Evolutionary conservation across 2,888 invertebrate genomes (phyloP), one percentile per base, ranked within the genome.

Genomic region (Lepidocyrtinus sp.): DNA sequence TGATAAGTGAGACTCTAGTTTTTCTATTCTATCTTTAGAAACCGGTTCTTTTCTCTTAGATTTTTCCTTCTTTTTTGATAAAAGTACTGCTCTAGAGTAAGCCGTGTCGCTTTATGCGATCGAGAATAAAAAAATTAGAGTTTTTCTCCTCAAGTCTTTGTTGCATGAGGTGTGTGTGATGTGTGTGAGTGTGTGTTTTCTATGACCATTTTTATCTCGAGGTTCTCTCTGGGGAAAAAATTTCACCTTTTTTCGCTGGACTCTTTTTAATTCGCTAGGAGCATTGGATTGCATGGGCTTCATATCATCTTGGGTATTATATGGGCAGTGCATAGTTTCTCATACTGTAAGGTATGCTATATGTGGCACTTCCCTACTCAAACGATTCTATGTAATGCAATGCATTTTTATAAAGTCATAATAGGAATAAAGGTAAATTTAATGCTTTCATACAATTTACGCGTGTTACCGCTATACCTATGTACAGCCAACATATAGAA

Each of bases 21-120:
- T 64, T 27, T 63, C n/a, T n/a, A n/a, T 55, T 71, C 62, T 79
- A 78, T 78, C 77, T 79, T 74, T 79, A 75, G 79, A 82, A 82
- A 82, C 82, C 82, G 82, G 82, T 82, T 82, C 79, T 75, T 72
- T 77, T 77, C 46, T 69, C 55, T 69, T 27, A 36, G 26, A 26
- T 46, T 64, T 25, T 77, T 21, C 63, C 15, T n/a, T n/a, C 25
- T 26, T 65, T 61, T n/a, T 45, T 25, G 61, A 77, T 77, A 77
- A 77, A 77, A 77, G 72, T 77, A 19, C 25, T 77, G 61, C 25
- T 70, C 59, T 77, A 0, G 17, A 59, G 25, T 59, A 36, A 45
- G 25, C 70, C 55, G 63, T 71, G 77, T 77, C 72, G 71, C 72
- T 71, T 46, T 65, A 59, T 63, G 65, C 36, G 24, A 65, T 65